Evolutionary conservation across 2,888 invertebrate species (phyloP).

Genomic region (Imbricaverruca yamaguchii): DNA sequence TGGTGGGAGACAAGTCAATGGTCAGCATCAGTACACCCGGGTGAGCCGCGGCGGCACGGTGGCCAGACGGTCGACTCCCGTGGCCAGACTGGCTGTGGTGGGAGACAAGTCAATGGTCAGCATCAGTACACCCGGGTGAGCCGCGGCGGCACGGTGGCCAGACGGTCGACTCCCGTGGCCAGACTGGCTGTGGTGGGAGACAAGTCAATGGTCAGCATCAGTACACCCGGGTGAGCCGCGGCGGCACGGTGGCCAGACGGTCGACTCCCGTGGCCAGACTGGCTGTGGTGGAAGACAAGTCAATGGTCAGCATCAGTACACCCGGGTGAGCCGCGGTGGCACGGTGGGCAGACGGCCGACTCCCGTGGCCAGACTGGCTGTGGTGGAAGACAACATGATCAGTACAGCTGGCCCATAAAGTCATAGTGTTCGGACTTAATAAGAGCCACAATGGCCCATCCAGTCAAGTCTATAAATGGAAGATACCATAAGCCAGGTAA

Average conservation of each 20-base stretch:
- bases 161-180: slow-evolving; percentile 42
- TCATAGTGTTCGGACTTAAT: too few relatives aligned
- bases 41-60: slow-evolving; percentile 39
- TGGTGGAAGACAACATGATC: neutral
- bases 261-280: slow-evolving; percentile 43
- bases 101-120: neutral
- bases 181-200: slow-evolving; percentile 39
- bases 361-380: neutral
- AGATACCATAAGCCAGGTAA: too few relatives aligned
- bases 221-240: slow-evolving; percentile 36
- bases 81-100: slow-evolving; percentile 41
- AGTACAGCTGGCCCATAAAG: slow-evolving; percentile 29
- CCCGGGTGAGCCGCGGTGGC: slow-evolving; percentile 38
- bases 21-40: slow-evolving; percentile 25
- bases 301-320: neutral
- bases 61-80: slow-evolving; percentile 42
- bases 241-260: slow-evolving; percentile 40
- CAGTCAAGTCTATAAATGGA: too few relatives aligned
- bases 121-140: slow-evolving; percentile 35
- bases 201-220: neutral
- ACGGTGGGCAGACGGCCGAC: slow-evolving; percentile 39
- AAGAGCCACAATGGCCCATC: too few relatives aligned
- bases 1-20: neutral
- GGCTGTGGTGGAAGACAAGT: slow-evolving; percentile 34
- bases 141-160: slow-evolving; percentile 39